phyloP scores from a whole-genome alignment of 2,888 invertebrate species.

The Zeuzera pyrina region DNA sequence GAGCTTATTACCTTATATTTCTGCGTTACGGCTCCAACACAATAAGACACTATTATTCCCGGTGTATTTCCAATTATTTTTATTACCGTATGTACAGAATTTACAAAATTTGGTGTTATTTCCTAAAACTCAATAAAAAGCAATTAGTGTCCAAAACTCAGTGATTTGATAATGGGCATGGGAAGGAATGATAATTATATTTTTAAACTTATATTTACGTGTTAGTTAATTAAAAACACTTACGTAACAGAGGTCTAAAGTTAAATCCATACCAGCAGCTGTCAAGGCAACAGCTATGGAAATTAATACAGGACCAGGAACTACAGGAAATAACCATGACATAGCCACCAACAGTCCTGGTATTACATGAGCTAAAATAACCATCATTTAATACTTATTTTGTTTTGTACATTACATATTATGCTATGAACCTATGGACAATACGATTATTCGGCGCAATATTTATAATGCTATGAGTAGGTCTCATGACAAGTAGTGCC shows the following conservation, averaged over 20 bases:
- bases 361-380: slow-evolving; percentile 61
- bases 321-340: slow-evolving; percentile 36
- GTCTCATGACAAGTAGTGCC: no score
- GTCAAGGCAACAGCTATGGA: slow-evolving; percentile 65
- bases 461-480: no score
- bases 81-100: slow-evolving; percentile 81
- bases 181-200: no score
- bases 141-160: no score
- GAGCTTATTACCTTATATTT: slow-evolving; percentile 26
- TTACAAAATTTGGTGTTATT: slow-evolving; percentile 81
- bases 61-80: slow-evolving; percentile 81
- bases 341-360: slow-evolving; percentile 55
- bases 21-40: slow-evolving; percentile 76
- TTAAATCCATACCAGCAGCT: slow-evolving; percentile 75
- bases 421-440: no score
- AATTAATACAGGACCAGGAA: slow-evolving; percentile 48
- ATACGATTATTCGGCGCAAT: no score
- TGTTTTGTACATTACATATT: no score
- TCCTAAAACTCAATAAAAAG: slow-evolving; percentile 69
- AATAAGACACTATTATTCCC: slow-evolving; percentile 79
- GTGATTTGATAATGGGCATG: no score
- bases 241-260: slow-evolving; percentile 71
- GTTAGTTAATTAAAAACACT: slow-evolving; percentile 18
- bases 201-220: no score
- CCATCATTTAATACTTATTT: background rate